Evolutionary conservation across 2,113 vertebrate species (phyloP), one percentile per base, ranked within the genome.

Genomic region (Connochaetes taurinus): DNA sequence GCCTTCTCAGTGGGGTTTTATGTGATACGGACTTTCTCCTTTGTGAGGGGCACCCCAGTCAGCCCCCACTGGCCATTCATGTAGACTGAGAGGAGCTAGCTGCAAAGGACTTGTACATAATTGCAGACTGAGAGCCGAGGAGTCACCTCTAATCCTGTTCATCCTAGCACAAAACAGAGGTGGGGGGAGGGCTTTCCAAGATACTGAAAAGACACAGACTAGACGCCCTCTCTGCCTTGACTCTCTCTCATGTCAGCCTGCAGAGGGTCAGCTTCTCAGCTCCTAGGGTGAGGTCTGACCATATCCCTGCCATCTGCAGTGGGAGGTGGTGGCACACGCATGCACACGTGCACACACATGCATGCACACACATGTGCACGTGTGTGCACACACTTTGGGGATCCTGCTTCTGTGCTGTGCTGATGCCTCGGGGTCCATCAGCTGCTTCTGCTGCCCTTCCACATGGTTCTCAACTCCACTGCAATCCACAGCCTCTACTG

Each of bases 361-460:
- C 14, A 2, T 7, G 10, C 2, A 2, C 27, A 8, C 31, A 9
- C 8, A 15, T 11, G 9, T 10, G 1, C 6, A 7, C 1, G 1
- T 27, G 2, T 5, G 12, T 23, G n/a, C n/a, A 40, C 67, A 40
- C 13, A 9, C n/a, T 78, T 52, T 52, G 4, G 25, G 31, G 15
- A 16, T 47, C 55, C 82, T 47, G 12, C 27, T 16, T 71, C 50
- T n/a, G 58, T 19, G 19, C 5, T 43, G 2, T 14, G 1, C 45
- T 25, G 53, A 45, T 3, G 23, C 57, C 10, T 82, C 9, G 2
- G 21, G 12, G 1, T 11, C 4, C 1, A 5, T 36, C 36, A 5
- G 12, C 62, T 14, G 6, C 31, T 47, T 50, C 27, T 43, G 27
- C 11, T 43, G 21, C n/a, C 12, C 17, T 55, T 36, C 47, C 16